phyloP scores from a whole-genome alignment of 30 jellyfish, hydroid and myxozoan genomes.

The Turritopsis dohrnii region DNA sequence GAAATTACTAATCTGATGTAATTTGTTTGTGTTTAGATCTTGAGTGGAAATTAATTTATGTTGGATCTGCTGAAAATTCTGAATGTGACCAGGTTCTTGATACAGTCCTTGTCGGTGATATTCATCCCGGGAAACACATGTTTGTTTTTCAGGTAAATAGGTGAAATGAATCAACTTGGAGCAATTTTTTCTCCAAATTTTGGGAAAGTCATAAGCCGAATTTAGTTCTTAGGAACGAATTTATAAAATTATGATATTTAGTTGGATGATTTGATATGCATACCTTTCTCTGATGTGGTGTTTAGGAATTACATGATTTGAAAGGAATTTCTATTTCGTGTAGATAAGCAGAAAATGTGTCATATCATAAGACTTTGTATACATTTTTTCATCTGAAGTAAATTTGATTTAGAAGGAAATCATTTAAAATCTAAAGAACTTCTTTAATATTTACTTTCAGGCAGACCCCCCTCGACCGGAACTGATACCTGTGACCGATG shows the following conservation, averaged over 20 bases:
- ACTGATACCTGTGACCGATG: slow-evolving; percentile 87
- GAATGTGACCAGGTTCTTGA: slow-evolving; percentile 96
- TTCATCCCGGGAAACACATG: slow-evolving; percentile 96
- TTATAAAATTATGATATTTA: too few relatives aligned
- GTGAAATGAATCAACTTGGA: too few relatives aligned
- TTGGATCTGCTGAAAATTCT: slow-evolving; percentile 96
- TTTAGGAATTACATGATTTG: too few relatives aligned
- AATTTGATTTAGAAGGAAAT: not conserved
- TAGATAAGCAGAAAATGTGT: too few relatives aligned
- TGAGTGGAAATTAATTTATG: slow-evolving; percentile 97
- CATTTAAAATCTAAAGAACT: not conserved
- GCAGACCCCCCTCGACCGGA: slow-evolving; percentile 95
- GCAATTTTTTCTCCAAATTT: not conserved
- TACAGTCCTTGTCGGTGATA: slow-evolving; percentile 96
- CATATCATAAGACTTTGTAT: too few relatives aligned
- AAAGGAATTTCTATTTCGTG: too few relatives aligned
- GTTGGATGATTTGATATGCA: too few relatives aligned
- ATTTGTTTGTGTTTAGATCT: slow-evolving; percentile 63
- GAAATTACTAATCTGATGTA: too few relatives aligned
- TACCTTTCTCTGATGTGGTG: too few relatives aligned
- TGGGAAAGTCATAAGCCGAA: too few relatives aligned
- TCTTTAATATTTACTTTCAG: slow-evolving; percentile 12
- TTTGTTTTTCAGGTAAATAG: slow-evolving; percentile 73
- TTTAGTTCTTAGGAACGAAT: too few relatives aligned
- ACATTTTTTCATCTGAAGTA: too few relatives aligned